Evolutionary conservation across 1,140 invertebrate species (phyloP).

Genomic region (Ostrea edulis): DNA sequence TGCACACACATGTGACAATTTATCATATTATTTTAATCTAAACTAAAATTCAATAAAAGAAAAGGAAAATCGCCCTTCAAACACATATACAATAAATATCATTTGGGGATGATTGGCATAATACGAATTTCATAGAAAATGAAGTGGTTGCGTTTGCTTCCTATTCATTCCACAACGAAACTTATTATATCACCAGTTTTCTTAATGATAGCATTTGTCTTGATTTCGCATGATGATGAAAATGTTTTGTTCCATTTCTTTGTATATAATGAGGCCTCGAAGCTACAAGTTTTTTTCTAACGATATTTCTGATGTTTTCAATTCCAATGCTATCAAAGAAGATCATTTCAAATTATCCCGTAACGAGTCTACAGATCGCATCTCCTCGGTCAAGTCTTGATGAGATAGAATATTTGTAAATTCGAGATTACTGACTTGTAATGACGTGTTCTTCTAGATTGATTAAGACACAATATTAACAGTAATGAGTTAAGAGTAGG

Average conservation of each 20-base stretch:
- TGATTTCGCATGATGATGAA: background rate
- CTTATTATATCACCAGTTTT: no score
- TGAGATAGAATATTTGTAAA: constrained; percentile 10
- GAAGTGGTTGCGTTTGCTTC: no score
- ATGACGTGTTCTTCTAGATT: background rate
- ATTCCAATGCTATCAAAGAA: constrained; percentile 25
- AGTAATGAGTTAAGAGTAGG: background rate
- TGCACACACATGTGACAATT: no score
- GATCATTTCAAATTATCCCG: constrained; percentile 30
- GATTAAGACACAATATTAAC: background rate
- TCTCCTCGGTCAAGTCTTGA: background rate
- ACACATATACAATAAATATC: no score
- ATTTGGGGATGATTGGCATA: no score
- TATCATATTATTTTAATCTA: no score
- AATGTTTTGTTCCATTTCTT: constrained; percentile 36
- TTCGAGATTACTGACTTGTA: constrained; percentile 2
- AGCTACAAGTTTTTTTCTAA: constrained; percentile 22
- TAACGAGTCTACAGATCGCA: constrained; percentile 6
- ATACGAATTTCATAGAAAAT: no score
- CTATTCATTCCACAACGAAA: no score
- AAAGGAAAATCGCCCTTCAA: no score
- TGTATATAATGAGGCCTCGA: constrained; percentile 4
- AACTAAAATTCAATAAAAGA: no score
- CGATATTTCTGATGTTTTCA: constrained; percentile 24
- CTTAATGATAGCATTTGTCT: no score